These are phyloP conservation scores for Neotragus pygmaeus DNA, from an alignment of 2,113 vertebrate species.

Conservation along the genomic window DNA sequence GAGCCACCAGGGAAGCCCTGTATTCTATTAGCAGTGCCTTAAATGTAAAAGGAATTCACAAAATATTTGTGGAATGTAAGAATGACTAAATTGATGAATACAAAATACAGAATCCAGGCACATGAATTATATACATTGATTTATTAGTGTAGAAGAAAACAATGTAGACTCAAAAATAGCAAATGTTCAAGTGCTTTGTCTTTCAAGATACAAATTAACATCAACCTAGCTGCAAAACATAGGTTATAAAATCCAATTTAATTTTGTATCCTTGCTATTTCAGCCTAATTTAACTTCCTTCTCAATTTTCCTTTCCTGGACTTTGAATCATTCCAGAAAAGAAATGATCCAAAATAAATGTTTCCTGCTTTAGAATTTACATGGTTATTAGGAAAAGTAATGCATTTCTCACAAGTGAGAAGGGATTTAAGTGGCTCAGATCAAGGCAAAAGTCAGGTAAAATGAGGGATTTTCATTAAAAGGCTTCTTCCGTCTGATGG, in stretches of 20 bases:
- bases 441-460: constrained; percentile 54
- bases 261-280: constrained; percentile 55
- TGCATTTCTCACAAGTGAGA: constrained; percentile 13
- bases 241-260: constrained; percentile 64
- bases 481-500: constrained; percentile 43
- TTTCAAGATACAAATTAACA: constrained; percentile 71
- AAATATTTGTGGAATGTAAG: not conserved
- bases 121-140: not conserved
- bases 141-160: not conserved
- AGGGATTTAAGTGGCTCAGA: constrained; percentile 25
- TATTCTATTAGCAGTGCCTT: not conserved
- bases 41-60: not conserved
- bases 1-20: not conserved
- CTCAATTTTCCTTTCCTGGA: constrained; percentile 55
- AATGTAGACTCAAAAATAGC: constrained; percentile 1
- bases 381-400: constrained; percentile 55
- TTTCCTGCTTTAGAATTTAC: constrained; percentile 58
- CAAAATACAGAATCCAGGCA: not conserved
- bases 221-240: constrained; percentile 60
- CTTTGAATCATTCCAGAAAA: constrained; percentile 64
- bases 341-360: constrained; percentile 62
- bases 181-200: constrained; percentile 43
- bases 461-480: constrained; percentile 60
- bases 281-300: constrained; percentile 75
- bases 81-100: not conserved